Conservation (phyloP, 2,797 vertebrate species). For the Neosilurus mollespiculum region DNA sequence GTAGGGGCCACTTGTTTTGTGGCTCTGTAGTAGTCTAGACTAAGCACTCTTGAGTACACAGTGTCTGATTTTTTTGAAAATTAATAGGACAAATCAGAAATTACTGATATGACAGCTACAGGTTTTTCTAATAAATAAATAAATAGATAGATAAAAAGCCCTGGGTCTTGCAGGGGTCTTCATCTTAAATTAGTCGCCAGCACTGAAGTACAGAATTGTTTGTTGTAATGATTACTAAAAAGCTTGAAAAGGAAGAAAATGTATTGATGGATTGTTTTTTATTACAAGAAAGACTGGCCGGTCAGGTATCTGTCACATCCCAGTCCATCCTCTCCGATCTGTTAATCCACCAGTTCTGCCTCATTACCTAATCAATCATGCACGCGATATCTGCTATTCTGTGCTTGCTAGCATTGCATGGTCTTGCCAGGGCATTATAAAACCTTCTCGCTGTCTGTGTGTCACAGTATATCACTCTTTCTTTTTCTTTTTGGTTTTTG, state of each 20-base stretch:
- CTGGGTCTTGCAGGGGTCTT: neutral
- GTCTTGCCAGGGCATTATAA: neutral
- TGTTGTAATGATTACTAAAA: neutral
- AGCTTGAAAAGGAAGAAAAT: neutral
- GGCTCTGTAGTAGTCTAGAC: neutral
- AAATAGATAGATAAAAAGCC: too few species aligned
- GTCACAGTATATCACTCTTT: neutral
- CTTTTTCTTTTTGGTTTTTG: neutral
- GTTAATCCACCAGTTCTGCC: constrained; percentile 3
- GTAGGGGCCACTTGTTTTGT: too few species aligned
- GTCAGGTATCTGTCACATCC: neutral
- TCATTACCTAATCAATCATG: neutral
- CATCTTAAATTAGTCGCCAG: neutral
- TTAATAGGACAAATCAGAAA: neutral
- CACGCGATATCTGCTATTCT: neutral
- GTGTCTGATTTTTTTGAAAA: too few species aligned
- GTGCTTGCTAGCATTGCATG: neutral
- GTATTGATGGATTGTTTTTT: neutral
- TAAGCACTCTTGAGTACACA: too few species aligned
- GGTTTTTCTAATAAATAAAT: neutral
- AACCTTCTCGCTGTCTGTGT: neutral
- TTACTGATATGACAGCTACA: neutral
- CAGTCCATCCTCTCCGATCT: neutral
- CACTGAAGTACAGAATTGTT: neutral
- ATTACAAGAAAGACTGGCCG: neutral